phyloP scores from a whole-genome alignment of 2,113 vertebrate genomes.

The Hucho hucho region DNA sequence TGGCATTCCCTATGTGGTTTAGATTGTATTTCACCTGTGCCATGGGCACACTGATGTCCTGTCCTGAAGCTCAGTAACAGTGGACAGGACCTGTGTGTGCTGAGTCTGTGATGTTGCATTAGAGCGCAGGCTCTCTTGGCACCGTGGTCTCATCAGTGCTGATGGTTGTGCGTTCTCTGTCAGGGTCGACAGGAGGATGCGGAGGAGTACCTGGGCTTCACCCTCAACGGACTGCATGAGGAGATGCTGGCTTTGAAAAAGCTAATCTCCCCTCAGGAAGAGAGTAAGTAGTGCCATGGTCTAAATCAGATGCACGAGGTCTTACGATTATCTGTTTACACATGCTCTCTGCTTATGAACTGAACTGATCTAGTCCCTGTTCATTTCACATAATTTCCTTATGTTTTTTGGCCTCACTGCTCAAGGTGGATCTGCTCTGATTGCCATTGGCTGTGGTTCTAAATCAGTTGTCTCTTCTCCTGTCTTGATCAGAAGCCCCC shows the following conservation, averaged over 20 bases:
- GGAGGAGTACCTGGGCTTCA: conserved; percentile 96
- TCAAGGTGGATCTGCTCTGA: no score
- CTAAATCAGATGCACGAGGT: neutral
- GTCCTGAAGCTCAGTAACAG: no score
- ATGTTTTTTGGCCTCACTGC: no score
- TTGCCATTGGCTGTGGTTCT: no score
- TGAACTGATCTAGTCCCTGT: no score
- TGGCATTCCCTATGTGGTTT: neutral
- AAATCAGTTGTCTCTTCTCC: neutral
- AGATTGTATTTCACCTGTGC: neutral
- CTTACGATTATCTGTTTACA: no score
- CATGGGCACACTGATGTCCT: conserved; percentile 9
- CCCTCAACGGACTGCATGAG: conserved; percentile 94
- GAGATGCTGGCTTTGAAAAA: conserved; percentile 96
- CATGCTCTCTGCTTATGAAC: no score
- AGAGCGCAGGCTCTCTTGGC: neutral
- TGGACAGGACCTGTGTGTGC: neutral
- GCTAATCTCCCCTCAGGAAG: conserved; percentile 85
- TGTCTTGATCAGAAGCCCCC: conserved; percentile 67
- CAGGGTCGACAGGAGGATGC: conserved; percentile 97
- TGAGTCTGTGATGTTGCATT: neutral
- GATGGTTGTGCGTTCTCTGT: conserved; percentile 10
- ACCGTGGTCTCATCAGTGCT: conserved; percentile 22
- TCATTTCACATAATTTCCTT: no score
- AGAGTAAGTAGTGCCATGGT: conserved; percentile 77